Conservation (phyloP, 2,888 invertebrate genomes). For the Andricus quercusramuli region DNA sequence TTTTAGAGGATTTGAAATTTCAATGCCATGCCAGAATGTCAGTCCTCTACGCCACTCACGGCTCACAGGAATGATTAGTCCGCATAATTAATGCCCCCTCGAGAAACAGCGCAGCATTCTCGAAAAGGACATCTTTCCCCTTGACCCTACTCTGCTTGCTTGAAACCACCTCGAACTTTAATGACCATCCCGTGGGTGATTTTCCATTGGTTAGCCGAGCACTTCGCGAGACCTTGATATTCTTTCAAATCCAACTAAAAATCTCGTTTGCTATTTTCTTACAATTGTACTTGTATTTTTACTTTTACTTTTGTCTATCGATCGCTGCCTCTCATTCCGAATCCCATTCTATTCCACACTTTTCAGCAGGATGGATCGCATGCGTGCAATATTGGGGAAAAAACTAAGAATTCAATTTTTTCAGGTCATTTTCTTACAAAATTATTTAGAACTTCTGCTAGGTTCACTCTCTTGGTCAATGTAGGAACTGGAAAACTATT, state of each 20-base stretch:
- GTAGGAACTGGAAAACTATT: too few relatives aligned
- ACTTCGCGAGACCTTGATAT: neutral
- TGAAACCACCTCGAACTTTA: slow-evolving; percentile 17
- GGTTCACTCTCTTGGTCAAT: too few relatives aligned
- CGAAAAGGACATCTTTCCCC: slow-evolving; percentile 12
- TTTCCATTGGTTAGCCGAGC: neutral
- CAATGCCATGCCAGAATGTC: slow-evolving; percentile 48
- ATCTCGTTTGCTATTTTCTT: neutral
- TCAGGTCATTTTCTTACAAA: too few relatives aligned
- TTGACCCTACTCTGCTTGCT: neutral
- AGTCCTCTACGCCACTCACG: slow-evolving; percentile 10
- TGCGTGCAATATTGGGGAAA: too few relatives aligned
- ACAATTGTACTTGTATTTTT: neutral
- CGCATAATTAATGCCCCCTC: slow-evolving; percentile 41
- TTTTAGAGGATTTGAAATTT: slow-evolving; percentile 46
- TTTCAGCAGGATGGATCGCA: too few relatives aligned
- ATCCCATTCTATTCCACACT: too few relatives aligned
- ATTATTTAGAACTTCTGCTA: too few relatives aligned
- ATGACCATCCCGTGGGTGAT: slow-evolving; percentile 13
- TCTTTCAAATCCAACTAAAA: slow-evolving; percentile 25
- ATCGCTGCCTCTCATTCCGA: too few relatives aligned
- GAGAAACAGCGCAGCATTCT: slow-evolving; percentile 32
- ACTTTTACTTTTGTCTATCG: too few relatives aligned
- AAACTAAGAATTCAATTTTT: too few relatives aligned
- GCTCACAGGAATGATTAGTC: slow-evolving; percentile 16